A percentile compares a stretch with the other conserved stretches of the same genome.
Conservation (phyloP, 1,140 invertebrate species). For the Drosophila tropicalis region DNA sequence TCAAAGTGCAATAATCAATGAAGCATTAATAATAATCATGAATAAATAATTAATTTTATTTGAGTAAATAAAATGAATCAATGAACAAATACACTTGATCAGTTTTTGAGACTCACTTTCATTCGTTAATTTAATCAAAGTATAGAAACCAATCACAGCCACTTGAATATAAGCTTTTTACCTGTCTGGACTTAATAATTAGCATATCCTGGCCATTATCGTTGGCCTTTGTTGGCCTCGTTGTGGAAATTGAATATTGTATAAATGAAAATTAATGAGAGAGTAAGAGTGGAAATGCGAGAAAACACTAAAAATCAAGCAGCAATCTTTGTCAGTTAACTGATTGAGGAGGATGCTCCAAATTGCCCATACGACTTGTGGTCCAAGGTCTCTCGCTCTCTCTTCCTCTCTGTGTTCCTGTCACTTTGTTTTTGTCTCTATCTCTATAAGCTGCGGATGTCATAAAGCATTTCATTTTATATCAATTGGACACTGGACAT, state of each 20-base stretch:
- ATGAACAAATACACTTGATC: not conserved
- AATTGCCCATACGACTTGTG: slow-evolving; percentile 68
- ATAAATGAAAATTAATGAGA: slow-evolving; percentile 65
- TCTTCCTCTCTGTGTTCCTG: not conserved
- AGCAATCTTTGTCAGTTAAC: not conserved
- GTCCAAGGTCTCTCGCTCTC: not conserved
- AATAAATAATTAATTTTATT: too few species aligned
- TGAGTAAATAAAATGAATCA: slow-evolving; percentile 41
- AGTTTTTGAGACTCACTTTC: not conserved
- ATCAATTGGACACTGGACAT: slow-evolving; percentile 30
- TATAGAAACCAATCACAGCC: too few species aligned
- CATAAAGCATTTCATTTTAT: slow-evolving; percentile 49
- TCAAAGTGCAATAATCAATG: too few species aligned
- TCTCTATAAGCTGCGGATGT: slow-evolving; percentile 18
- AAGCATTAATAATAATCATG: too few species aligned
- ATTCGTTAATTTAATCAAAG: not conserved
- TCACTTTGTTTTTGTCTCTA: slow-evolving; percentile 47
- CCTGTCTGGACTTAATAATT: slow-evolving; percentile 50
- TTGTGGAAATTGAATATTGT: slow-evolving; percentile 32
- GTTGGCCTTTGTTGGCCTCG: too few species aligned
- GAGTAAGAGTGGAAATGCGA: slow-evolving; percentile 14
- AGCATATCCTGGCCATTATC: slow-evolving; percentile 57
- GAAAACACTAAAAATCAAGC: not conserved
- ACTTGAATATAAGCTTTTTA: too few species aligned
- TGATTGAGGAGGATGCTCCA: not conserved